Base-by-base conservation (phyloP, 2,888 invertebrate species). In the Megamerina dolium region DNA sequence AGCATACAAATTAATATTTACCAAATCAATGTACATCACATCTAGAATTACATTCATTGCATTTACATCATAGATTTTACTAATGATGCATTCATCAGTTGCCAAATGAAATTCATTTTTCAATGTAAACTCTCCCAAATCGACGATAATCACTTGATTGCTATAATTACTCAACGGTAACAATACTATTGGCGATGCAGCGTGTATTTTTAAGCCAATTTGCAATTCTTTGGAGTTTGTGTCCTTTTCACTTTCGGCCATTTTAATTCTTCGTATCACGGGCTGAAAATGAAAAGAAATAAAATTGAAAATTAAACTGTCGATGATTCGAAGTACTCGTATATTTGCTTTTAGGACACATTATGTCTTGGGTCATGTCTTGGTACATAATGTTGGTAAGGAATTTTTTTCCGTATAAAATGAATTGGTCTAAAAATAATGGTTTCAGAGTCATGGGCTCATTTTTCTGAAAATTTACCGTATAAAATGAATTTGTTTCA, bases 121-220 rank as follows among this genome's bases (percentile, higher is more conserved):
- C 10, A 92, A 77, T 1, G 80, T 78, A 21, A 95, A 76, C 55
- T 82, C 81, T 3, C 86, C 86, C 26, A 95, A 77, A 66, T 93
- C 85, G 2, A 85, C 82, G 12, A 90, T 82, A 21, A 95, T 78
- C 44, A 91, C 77, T 54, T 83, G 80, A 23, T 83, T 80, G 19
- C 86, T 83, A 51, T 81, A 79, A 19, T 88, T 86, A 62, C 87
- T 85, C 49, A 90, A 85, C 0, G 95, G 96, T 49, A 95, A 73
- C 39, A 94, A 74, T 52, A 95, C 85, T 3, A 91, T 83, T 0
- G 94, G 92, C 12, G 91, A 73, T 17, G 66, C 68, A 48, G 57
- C 76, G 63, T 57, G 75, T 36, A 73, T 68, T 41, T 66, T 64
- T 0, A 73, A 50, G 2, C 68, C 68, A 32, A 72, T 57, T 56